Percentiles rank a stretch among this genome's conserved stretches.
Evolutionary conservation across 92 coral and sea anemone genomes (phyloP).

Genomic region (Epizoanthus scotinus): DNA sequence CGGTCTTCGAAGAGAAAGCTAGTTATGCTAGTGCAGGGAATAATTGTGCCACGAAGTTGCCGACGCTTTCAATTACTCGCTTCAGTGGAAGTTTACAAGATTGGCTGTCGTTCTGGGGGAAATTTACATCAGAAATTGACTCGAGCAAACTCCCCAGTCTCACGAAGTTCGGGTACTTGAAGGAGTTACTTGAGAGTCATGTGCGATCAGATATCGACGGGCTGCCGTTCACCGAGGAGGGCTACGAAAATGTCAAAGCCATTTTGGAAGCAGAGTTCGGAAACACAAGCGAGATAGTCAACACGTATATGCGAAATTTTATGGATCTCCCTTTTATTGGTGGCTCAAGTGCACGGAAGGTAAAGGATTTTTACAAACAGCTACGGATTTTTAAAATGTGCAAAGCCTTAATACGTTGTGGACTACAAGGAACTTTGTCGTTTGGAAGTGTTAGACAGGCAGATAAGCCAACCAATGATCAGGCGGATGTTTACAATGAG

Average conservation of each 20-base stretch:
- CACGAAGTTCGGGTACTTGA: conserved; percentile 60
- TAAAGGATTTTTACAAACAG: conserved; percentile 58
- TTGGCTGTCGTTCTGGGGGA: conserved; percentile 54
- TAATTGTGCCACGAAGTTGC: conserved; percentile 64
- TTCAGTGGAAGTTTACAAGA: conserved; percentile 34
- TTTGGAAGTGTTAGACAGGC: too few species aligned
- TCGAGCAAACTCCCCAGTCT: conserved; percentile 47
- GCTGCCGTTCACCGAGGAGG: conserved; percentile 64
- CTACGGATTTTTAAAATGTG: too few species aligned
- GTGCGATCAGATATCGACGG: conserved; percentile 58
- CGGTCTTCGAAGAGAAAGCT: background rate
- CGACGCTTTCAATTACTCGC: conserved; percentile 57
- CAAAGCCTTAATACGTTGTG: too few species aligned
- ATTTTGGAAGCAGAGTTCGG: conserved; percentile 66
- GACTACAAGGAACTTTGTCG: too few species aligned
- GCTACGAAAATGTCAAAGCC: conserved; percentile 54
- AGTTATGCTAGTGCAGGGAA: too few species aligned
- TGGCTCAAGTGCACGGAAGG: conserved; percentile 49
- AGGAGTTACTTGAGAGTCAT: conserved; percentile 54
- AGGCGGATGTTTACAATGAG: too few species aligned
- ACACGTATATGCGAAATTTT: conserved; percentile 50
- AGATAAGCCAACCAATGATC: too few species aligned
- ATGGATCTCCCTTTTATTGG: conserved; percentile 60
- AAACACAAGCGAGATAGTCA: conserved; percentile 54
- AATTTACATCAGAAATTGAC: conserved; percentile 57